A percentile compares a stretch with the other conserved stretches of the same genome.
phyloP scores from a whole-genome alignment of 2,797 vertebrate genomes.

The Pyrocephalus nanus region DNA sequence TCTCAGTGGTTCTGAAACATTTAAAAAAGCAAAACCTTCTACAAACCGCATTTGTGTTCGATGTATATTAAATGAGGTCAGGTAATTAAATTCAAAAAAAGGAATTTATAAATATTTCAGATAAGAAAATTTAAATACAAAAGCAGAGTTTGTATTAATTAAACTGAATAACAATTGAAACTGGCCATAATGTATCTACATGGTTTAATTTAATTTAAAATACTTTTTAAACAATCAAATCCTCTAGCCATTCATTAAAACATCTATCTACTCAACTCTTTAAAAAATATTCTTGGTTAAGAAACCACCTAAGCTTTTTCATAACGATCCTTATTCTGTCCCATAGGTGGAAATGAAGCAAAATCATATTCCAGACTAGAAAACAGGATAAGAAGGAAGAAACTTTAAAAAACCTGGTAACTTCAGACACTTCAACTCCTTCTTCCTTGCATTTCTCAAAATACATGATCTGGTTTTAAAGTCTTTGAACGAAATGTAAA shows the following conservation, averaged over 20 bases:
- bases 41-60: slow-evolving; percentile 73
- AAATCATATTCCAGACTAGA: slow-evolving; percentile 68
- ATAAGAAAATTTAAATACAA: slow-evolving; percentile 85
- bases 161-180: slow-evolving; percentile 76
- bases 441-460: slow-evolving; percentile 70
- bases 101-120: slow-evolving; percentile 82
- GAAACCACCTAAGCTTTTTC: slow-evolving; percentile 61
- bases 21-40: slow-evolving; percentile 80
- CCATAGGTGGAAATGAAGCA: slow-evolving; percentile 60
- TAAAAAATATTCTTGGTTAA: slow-evolving; percentile 59
- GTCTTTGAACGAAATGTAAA: slow-evolving; percentile 83
- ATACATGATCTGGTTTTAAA: slow-evolving; percentile 71
- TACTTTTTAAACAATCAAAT: slow-evolving; percentile 63
- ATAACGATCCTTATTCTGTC: slow-evolving; percentile 53
- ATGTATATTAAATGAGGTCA: slow-evolving; percentile 80
- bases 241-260: slow-evolving; percentile 65
- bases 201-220: slow-evolving; percentile 74
- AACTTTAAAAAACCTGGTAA: slow-evolving; percentile 74
- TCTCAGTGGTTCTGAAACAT: slow-evolving; percentile 73
- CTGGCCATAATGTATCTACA: slow-evolving; percentile 70
- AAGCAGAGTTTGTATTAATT: slow-evolving; percentile 77
- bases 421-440: slow-evolving; percentile 72
- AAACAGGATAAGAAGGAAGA: slow-evolving; percentile 73
- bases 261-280: slow-evolving; percentile 47
- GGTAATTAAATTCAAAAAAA: slow-evolving; percentile 79